Evolutionary conservation across 1,140 invertebrate genomes (phyloP), one percentile per base, ranked within the genome.

Genomic region (Drosophila oshimai): DNA sequence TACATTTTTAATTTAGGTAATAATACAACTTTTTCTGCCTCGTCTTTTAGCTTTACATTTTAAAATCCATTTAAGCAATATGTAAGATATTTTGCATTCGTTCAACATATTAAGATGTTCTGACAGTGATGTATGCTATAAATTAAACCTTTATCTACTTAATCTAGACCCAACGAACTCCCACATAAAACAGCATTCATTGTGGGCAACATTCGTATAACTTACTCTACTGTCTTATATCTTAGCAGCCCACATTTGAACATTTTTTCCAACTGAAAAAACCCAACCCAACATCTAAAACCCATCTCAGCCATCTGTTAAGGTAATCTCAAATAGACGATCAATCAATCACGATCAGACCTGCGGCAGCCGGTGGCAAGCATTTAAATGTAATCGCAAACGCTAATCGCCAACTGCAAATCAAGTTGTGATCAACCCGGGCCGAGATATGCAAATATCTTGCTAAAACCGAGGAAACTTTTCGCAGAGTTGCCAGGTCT

Each of bases 331-430:
- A 58, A 74, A 70, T 65, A 45, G 69, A 53, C 65, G 64, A 84
- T 84, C 81, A 74, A 80, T 80, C 77, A 80, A 81, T 80, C 77
- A 76, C 18, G 18, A 33, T 49, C 24, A 22, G 5, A 62, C 34
- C 54, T 34, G 37, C 37, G 10, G 37, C 53, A 64, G 75, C 80
- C 75, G 78, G 51, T 73, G 75, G 80, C 80, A 80, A 87, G 68
- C 81, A 86, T 87, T 86, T 86, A 74, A 80, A 87, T 80, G 74
- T 65, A 84, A 84, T 74, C 78, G 37, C 36, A 73, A 79, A 50
- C 58, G 62, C 58, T 83, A 84, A 83, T 83, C 78, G 78, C 55
- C 20, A 53, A 33, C 49, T 60, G 53, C 71, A 86, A 84, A 78
- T 84, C 78, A 83, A 83, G 65, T 77, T 75, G 67, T 58, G 60